phyloP scores from a whole-genome alignment of 2,797 vertebrate species.

The Hypotaenidia philippensis region DNA sequence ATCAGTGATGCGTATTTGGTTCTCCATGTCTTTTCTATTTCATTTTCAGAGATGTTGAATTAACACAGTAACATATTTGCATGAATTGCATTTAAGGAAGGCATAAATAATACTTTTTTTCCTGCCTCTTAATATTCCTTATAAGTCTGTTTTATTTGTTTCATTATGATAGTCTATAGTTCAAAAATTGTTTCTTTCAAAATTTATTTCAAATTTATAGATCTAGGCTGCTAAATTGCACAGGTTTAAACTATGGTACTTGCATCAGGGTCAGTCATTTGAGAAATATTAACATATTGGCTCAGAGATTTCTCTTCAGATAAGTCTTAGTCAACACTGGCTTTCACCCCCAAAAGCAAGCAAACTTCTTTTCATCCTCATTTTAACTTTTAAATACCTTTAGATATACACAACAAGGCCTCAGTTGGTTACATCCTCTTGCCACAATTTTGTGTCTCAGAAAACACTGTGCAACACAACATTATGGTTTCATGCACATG shows the following conservation, averaged over 20 bases:
- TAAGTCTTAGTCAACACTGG: not conserved
- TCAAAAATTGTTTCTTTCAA: not conserved
- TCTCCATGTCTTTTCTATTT: not conserved
- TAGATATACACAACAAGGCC: not conserved
- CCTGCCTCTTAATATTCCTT: not conserved
- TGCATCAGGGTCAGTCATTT: not conserved
- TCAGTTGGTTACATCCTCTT: not conserved
- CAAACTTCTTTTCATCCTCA: not conserved
- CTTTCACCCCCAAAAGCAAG: not conserved
- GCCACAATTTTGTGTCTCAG: not conserved
- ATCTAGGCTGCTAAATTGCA: not conserved
- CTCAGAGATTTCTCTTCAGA: not conserved
- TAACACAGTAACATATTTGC: not conserved
- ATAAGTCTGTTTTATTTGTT: not conserved
- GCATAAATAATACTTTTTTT: not conserved
- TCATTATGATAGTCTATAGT: not conserved
- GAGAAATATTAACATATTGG: not conserved
- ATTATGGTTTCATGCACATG: not conserved
- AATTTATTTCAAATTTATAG: not conserved
- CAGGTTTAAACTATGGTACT: not conserved
- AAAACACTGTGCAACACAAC: not conserved
- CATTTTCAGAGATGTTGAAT: not conserved
- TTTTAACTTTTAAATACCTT: not conserved
- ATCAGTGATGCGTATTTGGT: not conserved
- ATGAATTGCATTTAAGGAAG: not conserved